Conservation (phyloP, 1,140 invertebrate species). For the Zeugodacus cucurbitae region DNA sequence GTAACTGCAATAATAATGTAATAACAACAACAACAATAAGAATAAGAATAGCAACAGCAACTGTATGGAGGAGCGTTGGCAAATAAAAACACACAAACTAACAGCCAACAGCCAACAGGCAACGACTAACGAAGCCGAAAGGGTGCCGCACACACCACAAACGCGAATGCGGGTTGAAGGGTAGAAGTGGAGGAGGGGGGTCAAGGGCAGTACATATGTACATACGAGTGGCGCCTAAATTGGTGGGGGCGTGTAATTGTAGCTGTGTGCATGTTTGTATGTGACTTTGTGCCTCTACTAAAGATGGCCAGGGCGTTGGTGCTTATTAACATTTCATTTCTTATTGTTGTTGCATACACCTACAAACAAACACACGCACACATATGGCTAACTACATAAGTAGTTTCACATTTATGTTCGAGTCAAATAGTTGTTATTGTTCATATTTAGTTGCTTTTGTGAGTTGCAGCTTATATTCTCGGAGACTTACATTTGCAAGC, state of each 20-base stretch:
- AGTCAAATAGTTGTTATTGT: constrained; percentile 19
- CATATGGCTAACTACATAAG: neutral
- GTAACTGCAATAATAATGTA: neutral
- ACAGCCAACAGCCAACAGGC: too few species aligned
- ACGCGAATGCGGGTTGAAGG: too few species aligned
- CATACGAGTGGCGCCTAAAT: too few species aligned
- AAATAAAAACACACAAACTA: too few species aligned
- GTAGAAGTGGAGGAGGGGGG: neutral
- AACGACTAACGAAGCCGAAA: neutral
- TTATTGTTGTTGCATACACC: neutral
- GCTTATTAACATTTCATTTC: neutral
- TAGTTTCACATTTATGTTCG: neutral
- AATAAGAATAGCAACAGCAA: neutral
- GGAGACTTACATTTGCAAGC: neutral
- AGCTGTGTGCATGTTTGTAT: neutral
- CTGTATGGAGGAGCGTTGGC: too few species aligned
- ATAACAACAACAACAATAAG: neutral
- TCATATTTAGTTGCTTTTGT: neutral
- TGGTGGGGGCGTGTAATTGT: neutral
- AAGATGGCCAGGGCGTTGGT: neutral
- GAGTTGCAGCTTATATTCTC: neutral
- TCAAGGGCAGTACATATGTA: too few species aligned
- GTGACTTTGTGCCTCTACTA: neutral
- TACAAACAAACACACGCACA: neutral
- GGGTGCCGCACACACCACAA: neutral